Percentiles rank a stretch among this genome's conserved stretches.
Evolutionary conservation across 2,888 invertebrate species (phyloP).

Genomic region (Lasioglossum malachurum): DNA sequence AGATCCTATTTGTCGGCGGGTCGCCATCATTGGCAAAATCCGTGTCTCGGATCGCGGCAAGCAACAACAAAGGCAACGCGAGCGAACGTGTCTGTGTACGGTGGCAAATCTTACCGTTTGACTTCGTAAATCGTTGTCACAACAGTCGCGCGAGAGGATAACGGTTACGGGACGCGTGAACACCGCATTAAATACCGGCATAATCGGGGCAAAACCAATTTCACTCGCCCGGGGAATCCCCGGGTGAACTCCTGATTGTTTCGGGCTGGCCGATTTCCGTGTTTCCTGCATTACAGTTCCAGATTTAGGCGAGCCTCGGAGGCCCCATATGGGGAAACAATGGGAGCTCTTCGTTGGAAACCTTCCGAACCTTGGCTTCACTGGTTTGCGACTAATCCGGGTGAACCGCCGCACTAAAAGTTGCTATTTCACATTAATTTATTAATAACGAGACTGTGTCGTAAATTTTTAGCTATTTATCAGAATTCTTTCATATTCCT

Average conservation of each 20-base stretch:
- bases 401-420: neutral
- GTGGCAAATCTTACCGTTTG: constrained; percentile 45
- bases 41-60: constrained; percentile 4
- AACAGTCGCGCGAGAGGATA: constrained; percentile 46
- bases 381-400: neutral
- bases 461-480: too few relatives aligned
- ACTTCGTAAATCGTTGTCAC: constrained; percentile 61
- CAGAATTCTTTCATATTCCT: too few relatives aligned
- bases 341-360: neutral
- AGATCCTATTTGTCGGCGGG: constrained; percentile 8
- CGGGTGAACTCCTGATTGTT: neutral
- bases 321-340: neutral
- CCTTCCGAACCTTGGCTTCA: neutral
- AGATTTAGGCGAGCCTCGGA: neutral
- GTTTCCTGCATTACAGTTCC: neutral
- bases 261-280: neutral
- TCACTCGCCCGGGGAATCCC: constrained; percentile 37
- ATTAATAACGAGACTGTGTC: too few relatives aligned
- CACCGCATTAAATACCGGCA: constrained; percentile 35
- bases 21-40: constrained; percentile 13
- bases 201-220: constrained; percentile 59
- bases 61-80: neutral
- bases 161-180: constrained; percentile 22
- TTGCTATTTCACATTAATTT: too few relatives aligned
- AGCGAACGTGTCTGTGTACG: constrained; percentile 21